Evolutionary conservation across 1,140 invertebrate species (phyloP).

Genomic region (Drosophila ogumai): DNA sequence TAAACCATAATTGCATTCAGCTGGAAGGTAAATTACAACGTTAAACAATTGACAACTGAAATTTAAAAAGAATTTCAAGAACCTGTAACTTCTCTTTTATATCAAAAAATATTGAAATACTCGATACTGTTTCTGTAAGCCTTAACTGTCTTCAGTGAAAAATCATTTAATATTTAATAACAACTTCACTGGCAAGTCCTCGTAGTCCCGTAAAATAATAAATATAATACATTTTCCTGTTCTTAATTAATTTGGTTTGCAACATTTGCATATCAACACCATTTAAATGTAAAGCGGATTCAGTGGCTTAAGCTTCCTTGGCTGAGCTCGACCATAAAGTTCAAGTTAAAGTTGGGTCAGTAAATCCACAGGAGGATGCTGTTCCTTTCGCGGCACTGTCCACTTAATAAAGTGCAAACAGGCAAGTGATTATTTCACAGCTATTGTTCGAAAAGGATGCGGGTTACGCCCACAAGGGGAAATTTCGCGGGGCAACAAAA

Average conservation of each 20-base stretch:
- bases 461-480: slow-evolving; percentile 14
- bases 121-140: too few relatives aligned
- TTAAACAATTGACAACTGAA: not conserved
- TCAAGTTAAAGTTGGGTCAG: slow-evolving; percentile 44
- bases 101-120: not conserved
- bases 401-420: slow-evolving; percentile 80
- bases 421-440: slow-evolving; percentile 81
- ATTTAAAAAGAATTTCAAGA: not conserved
- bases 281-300: slow-evolving; percentile 2
- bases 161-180: not conserved
- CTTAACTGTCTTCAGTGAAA: not conserved
- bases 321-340: slow-evolving; percentile 22
- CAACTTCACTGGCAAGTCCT: not conserved
- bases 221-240: not conserved
- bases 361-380: slow-evolving; percentile 21
- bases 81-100: too few relatives aligned
- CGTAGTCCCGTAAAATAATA: not conserved
- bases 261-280: not conserved
- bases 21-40: not conserved
- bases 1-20: slow-evolving; percentile 26
- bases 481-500: slow-evolving; percentile 42
- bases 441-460: slow-evolving; percentile 63
- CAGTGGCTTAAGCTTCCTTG: slow-evolving; percentile 11
- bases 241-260: not conserved
- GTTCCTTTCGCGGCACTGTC: slow-evolving; percentile 23